Evolutionary conservation across 2,888 invertebrate species (phyloP).

Genomic region (Sminthurides aquaticus): DNA sequence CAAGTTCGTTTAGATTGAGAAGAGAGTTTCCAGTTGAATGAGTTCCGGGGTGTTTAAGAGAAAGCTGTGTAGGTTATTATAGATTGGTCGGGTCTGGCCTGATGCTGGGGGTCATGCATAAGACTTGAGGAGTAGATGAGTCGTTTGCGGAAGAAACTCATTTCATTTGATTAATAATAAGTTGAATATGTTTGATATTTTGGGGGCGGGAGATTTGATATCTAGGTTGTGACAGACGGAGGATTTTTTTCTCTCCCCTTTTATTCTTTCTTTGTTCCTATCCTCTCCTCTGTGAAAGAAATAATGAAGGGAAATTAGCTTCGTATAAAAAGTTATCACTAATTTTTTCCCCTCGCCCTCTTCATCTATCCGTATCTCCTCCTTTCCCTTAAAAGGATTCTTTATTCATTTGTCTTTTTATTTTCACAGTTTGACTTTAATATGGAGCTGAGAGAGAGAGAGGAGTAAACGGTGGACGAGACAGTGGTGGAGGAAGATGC

Average conservation of each 20-base stretch:
- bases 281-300: conserved; percentile 15
- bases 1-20: background rate
- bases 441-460: too few species aligned
- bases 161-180: too few species aligned
- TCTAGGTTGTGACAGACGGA: background rate
- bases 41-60: background rate
- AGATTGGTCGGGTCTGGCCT: too few species aligned
- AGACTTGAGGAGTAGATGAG: too few species aligned
- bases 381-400: background rate
- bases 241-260: background rate
- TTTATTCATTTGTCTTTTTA: background rate
- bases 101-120: too few species aligned
- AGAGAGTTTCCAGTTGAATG: background rate
- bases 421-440: background rate
- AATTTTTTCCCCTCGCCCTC: conserved; percentile 23
- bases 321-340: conserved; percentile 31
- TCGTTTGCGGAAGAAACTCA: too few species aligned
- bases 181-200: too few species aligned
- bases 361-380: too few species aligned
- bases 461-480: too few species aligned
- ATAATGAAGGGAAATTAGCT: conserved; percentile 35
- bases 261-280: background rate
- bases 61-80: background rate
- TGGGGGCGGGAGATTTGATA: too few species aligned
- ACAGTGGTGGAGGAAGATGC: too few species aligned